These are phyloP conservation scores for Atethmia centrago DNA, from an alignment of 2,888 invertebrate genomes.

Conservation along the genomic window DNA sequence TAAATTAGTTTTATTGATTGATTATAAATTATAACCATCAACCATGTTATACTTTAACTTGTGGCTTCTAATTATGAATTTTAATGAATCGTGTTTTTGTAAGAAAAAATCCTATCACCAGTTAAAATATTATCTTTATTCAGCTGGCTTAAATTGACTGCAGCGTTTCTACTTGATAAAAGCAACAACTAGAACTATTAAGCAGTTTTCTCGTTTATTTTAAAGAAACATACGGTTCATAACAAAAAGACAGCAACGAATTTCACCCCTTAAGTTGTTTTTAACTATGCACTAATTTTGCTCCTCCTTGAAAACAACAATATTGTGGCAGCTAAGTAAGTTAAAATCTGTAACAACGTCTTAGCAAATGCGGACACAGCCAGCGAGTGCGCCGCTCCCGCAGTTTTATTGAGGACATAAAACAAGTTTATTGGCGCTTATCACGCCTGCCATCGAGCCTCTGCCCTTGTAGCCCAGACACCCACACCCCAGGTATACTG, in stretches of 20 bases:
- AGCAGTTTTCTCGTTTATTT: background rate
- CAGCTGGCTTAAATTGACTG: background rate
- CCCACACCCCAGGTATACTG: slow-evolving; percentile 28
- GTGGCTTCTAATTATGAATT: background rate
- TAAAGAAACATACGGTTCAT: background rate
- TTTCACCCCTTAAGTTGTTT: background rate
- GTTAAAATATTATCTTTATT: background rate
- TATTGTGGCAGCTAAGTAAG: slow-evolving; percentile 33
- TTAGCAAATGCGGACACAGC: slow-evolving; percentile 27
- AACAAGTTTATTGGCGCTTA: slow-evolving; percentile 72
- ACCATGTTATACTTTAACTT: background rate
- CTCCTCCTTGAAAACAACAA: slow-evolving; percentile 29
- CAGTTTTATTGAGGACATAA: slow-evolving; percentile 70
- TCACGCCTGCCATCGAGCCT: slow-evolving; percentile 62
- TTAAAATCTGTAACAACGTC: slow-evolving; percentile 37
- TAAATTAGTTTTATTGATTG: background rate
- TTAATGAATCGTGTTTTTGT: no score
- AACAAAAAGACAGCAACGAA: background rate
- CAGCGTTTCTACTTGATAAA: background rate
- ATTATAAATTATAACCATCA: no score
- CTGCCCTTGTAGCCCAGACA: slow-evolving; percentile 6
- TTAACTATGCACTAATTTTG: slow-evolving; percentile 21
- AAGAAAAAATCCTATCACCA: background rate
- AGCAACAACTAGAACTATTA: background rate
- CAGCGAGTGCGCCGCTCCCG: slow-evolving; percentile 28